Base-by-base conservation (phyloP, 1,140 invertebrate genomes). In the Teleogryllus occipitalis region DNA sequence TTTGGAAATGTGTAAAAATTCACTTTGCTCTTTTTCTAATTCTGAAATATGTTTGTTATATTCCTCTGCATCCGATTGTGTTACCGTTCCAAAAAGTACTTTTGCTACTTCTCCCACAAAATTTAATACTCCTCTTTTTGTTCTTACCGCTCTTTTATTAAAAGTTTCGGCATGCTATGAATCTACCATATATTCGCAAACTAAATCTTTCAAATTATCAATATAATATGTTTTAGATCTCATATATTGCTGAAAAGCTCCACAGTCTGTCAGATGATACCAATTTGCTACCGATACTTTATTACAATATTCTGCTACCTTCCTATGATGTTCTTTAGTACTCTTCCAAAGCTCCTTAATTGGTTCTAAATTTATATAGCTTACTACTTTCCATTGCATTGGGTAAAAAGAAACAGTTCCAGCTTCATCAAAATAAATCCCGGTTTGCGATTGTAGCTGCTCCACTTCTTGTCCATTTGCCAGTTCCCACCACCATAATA, bases 251-350 rank as follows among this genome's bases (percentile, higher is more conserved):
- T 27, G 21, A 27, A 75, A 75, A 7, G 7, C 21, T 10, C 7
- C 74, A 75, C 74, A 75, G 27, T 22, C 74, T 75, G 22, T 76
- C 7, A 27, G 46, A 76, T 76, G 75, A 76, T 76, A 76, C 75
- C 27, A 76, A 8, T 76, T 46, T 8, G 18, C 22, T 21, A 10
- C 21, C 8, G 8, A 10, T 8, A 74, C 74, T 76, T 76, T 76
- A 39, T 76, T 46, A 39, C 46, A 76, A 27, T 39, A 76, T 15
- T 76, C 75, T 27, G n/a, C 46, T 39, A 76, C 75, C 7, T 39
- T 75, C 7, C 12, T 4, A 7, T 75, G 74, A 22, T 75, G 15
- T 4, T 75, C 7, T 27, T 75, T 75, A 14, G 75, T 76, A 27
- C 46, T n/a, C 46, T 76, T 76, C 75, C 75, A 76, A 27, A 76